These are phyloP conservation scores for Augochlorella aurata DNA, from an alignment of 2,888 invertebrate species.

Conservation along the genomic window DNA sequence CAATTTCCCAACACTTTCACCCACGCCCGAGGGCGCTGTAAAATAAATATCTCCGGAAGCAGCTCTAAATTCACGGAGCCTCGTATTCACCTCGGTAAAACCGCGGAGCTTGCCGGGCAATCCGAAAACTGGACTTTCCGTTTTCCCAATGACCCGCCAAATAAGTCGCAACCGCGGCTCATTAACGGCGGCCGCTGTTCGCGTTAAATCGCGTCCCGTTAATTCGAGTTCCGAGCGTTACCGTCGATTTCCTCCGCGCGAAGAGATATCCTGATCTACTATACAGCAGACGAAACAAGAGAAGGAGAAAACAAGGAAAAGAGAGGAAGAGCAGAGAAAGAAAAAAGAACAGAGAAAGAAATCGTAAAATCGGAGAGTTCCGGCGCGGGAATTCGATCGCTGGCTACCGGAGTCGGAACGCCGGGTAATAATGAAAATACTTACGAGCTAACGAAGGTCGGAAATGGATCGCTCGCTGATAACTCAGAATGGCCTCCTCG, in stretches of 20 bases:
- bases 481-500: constrained; percentile 94
- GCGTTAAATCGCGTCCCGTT: constrained; percentile 42
- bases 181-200: constrained; percentile 29
- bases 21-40: too few species aligned
- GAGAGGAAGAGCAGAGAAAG: background rate
- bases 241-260: constrained; percentile 19
- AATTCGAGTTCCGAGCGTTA: constrained; percentile 30
- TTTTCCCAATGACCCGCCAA: constrained; percentile 25
- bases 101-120: too few species aligned
- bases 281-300: background rate
- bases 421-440: constrained; percentile 80
- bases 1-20: too few species aligned
- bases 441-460: constrained; percentile 96
- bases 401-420: background rate
- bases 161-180: constrained; percentile 41
- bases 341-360: background rate
- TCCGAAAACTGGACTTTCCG: background rate
- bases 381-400: constrained; percentile 23
- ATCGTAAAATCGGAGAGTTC: constrained; percentile 14
- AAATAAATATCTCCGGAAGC: too few species aligned
- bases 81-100: too few species aligned
- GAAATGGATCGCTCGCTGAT: constrained; percentile 95
- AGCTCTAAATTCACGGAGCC: too few species aligned
- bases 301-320: background rate
- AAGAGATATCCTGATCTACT: constrained; percentile 9